phyloP scores from a whole-genome alignment of 2,888 invertebrate genomes.

The Drosophila macrospina region DNA sequence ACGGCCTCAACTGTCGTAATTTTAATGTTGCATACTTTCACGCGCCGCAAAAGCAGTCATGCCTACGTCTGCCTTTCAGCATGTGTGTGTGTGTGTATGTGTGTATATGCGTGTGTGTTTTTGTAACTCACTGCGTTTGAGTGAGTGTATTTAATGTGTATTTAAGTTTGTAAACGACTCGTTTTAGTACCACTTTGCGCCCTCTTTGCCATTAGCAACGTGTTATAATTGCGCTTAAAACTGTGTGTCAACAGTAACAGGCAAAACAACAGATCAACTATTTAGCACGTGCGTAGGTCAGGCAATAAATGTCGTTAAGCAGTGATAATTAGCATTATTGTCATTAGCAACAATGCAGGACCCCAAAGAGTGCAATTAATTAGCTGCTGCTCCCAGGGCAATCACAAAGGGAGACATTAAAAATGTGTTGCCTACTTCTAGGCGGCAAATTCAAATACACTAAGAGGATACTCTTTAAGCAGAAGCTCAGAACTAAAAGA shows the following conservation, averaged over 20 bases:
- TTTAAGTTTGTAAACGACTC: conserved; percentile 28
- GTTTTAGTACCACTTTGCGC: conserved; percentile 43
- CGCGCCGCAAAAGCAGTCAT: conserved; percentile 32
- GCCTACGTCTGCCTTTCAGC: neutral
- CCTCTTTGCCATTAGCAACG: conserved; percentile 25
- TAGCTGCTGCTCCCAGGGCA: conserved; percentile 32
- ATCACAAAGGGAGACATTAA: too few relatives aligned
- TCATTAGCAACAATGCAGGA: conserved; percentile 2
- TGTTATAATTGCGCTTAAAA: conserved; percentile 34
- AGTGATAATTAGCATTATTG: conserved; percentile 37
- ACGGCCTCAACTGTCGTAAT: conserved; percentile 16
- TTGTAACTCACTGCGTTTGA: too few relatives aligned
- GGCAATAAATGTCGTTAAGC: conserved; percentile 10
- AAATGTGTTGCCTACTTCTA: too few relatives aligned
- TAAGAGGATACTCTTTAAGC: neutral
- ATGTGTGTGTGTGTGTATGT: conserved; percentile 3
- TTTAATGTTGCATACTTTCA: conserved; percentile 53
- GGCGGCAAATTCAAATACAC: too few relatives aligned
- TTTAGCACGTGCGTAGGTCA: conserved; percentile 18
- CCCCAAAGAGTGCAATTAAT: conserved; percentile 49
- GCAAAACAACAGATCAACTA: neutral
- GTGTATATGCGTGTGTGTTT: conserved; percentile 8
- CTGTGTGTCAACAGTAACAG: conserved; percentile 26
- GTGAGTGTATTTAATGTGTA: conserved; percentile 15
- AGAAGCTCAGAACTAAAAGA: too few relatives aligned